A percentile compares a stretch with the other conserved stretches of the same genome.
Conservation (phyloP, 1,140 invertebrate species). For the fruit fly (Drosophila melanogaster) region Release_6_plus_ISO1_MT NT_033779.5:20505501-20506000, state of each 20-base stretch:
- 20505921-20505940: slow-evolving; percentile 53
- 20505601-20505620: too few species aligned
- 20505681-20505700: neutral
- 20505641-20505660: too few species aligned
- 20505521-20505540: slow-evolving; percentile 8
- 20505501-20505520: neutral
- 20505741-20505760: slow-evolving; percentile 70
- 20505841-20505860: slow-evolving; percentile 72
- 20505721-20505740: slow-evolving; percentile 54
- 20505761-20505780: slow-evolving; percentile 74
- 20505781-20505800: slow-evolving; percentile 47
- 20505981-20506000: slow-evolving; percentile 76
- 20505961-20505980: slow-evolving; percentile 48
- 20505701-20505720: neutral
- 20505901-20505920: slow-evolving; percentile 33
- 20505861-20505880: slow-evolving; percentile 12
- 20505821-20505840: slow-evolving; percentile 66
- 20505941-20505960: slow-evolving; percentile 51
- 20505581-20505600: too few species aligned
- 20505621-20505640: too few species aligned
- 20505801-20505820: slow-evolving; percentile 43
- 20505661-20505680: too few species aligned
- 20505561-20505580: too few species aligned
- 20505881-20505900: neutral
- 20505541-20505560: neutral